Evolutionary conservation across 2,888 invertebrate species (phyloP), one percentile per base, ranked within the genome.

Genomic region (Melitaea athalia): DNA sequence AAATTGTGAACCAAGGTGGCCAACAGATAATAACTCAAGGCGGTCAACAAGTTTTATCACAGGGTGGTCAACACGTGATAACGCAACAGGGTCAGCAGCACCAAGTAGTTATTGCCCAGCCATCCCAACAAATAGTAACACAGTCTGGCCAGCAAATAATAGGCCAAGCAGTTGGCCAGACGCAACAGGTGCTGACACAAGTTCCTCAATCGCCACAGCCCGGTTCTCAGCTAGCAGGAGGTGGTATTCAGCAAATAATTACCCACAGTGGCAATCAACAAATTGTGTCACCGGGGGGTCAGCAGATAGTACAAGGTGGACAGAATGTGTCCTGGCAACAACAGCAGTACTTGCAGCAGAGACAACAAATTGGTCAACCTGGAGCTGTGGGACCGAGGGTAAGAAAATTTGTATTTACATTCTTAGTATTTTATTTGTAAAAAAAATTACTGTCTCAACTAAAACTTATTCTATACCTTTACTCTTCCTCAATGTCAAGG

Each of bases 341-440:
- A 69, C 93, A 93, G 73, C 93, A 92, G 74, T 93, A 92, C 68
- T 80, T 93, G 74, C 92, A 86, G 73, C 91, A 91, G 74, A 84
- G 92, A 52, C 94, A 94, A 74, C 93, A 93, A 73, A 91, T 92
- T 15, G 92, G 90, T 45, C 94, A 93, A 73, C 92, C 92, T 0
- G 92, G 92, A 63, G 85, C 89, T 70, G 92, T 93, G 7, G 93
- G 92, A 68, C 93, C 93, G 67, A 86, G 92, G 85, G 92, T 93
- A 79, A 85, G 89, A 72, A 63, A 17, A 68, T 72, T 63, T 24
- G 67, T 64, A 60, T 63, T 50, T 68, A 15, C 5, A 15, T 15
- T 4, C 12, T 59, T 50, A n/a, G 7, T 38, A 38, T 38, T 38
- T 38, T 38, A 38, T 38, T 38, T 38, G 14, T 15, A 50, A 8